phyloP scores from a whole-genome alignment of 2,888 invertebrate species.

The Cryptus viduatorius region DNA sequence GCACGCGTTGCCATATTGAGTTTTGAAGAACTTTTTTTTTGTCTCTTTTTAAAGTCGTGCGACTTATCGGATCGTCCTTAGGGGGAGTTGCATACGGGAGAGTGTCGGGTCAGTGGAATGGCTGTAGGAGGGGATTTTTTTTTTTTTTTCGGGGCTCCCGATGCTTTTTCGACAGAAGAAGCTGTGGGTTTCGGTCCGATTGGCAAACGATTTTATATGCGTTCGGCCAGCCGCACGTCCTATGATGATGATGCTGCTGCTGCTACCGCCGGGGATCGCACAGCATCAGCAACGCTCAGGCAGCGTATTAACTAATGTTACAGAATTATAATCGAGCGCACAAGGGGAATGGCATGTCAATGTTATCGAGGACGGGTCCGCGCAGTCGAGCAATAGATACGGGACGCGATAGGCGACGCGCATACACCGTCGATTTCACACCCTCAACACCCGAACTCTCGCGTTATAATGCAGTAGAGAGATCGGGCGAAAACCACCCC shows the following conservation, averaged over 20 bases:
- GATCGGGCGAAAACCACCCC: conserved; percentile 45
- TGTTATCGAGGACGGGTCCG: conserved; percentile 80
- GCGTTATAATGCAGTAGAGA: conserved; percentile 47
- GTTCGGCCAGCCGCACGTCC: conserved; percentile 69
- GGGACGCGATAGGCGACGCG: conserved; percentile 60
- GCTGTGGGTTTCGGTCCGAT: conserved; percentile 61
- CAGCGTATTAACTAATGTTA: conserved; percentile 77
- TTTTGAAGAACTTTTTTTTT: conserved; percentile 55
- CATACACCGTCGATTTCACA: conserved; percentile 39
- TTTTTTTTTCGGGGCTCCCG: neutral
- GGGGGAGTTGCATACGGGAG: neutral
- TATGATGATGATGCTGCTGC: conserved; percentile 49
- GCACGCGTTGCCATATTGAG: conserved; percentile 42
- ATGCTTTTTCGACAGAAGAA: conserved; percentile 27
- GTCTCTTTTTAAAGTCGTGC: conserved; percentile 43
- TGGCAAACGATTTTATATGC: conserved; percentile 63
- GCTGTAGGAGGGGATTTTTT: conserved; percentile 19
- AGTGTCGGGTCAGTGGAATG: conserved; percentile 15
- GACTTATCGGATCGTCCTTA: conserved; percentile 61
- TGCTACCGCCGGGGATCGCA: conserved; percentile 19
- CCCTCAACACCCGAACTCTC: conserved; percentile 48
- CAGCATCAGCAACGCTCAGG: conserved; percentile 47
- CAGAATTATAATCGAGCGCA: conserved; percentile 78
- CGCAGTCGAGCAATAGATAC: conserved; percentile 79
- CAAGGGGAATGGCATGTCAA: conserved; percentile 70